phyloP scores from a whole-genome alignment of 2,113 vertebrate species.

The Climacteris rufus region DNA sequence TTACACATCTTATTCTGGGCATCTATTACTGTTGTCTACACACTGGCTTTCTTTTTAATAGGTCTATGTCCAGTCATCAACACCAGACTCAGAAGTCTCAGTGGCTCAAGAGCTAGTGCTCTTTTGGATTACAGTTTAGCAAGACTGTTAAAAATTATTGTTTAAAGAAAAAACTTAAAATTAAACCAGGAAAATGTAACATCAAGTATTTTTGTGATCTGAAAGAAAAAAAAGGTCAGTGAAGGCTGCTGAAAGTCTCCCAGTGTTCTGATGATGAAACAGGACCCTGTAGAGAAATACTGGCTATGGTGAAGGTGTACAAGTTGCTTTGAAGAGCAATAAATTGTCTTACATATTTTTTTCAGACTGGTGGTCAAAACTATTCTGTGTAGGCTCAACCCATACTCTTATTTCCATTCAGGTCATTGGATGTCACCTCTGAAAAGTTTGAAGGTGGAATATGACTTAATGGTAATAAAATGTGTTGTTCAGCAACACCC shows the following conservation, averaged over 20 bases:
- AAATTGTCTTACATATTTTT: background rate
- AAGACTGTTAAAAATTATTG: background rate
- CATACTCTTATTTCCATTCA: background rate
- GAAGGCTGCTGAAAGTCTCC: background rate
- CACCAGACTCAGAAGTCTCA: background rate
- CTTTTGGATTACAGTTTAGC: background rate
- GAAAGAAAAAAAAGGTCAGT: background rate
- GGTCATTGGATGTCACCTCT: background rate
- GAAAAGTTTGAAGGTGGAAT: background rate
- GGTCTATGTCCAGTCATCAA: background rate
- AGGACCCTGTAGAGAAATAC: background rate
- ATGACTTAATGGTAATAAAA: background rate
- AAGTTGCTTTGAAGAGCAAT: background rate
- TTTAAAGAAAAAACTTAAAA: background rate
- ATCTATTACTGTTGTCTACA: background rate
- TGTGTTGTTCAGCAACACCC: background rate
- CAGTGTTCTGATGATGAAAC: background rate
- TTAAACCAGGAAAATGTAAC: background rate
- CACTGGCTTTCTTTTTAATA: background rate
- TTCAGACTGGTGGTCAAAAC: background rate
- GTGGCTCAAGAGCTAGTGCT: background rate
- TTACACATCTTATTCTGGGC: background rate
- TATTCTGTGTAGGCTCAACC: background rate
- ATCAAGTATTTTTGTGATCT: background rate
- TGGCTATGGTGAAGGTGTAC: background rate